A percentile compares a stretch with the other conserved stretches of the same genome.
These are phyloP conservation scores for Beris chalybata DNA, from an alignment of 2,888 invertebrate species.

Conservation along the genomic window DNA sequence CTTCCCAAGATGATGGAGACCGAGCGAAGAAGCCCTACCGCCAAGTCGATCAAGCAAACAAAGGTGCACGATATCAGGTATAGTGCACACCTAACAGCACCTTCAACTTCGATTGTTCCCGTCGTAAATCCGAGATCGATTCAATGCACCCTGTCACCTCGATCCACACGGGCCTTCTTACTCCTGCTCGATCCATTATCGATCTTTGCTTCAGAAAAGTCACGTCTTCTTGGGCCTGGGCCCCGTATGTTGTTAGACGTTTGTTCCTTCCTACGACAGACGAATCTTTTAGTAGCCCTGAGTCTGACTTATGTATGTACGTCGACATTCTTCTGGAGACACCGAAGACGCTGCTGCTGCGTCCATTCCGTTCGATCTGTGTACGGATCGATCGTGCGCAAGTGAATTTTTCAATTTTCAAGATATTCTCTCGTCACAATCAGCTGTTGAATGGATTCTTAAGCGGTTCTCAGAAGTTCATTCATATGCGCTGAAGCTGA, in stretches of 20 bases:
- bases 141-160: conserved; percentile 26
- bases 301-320: no score
- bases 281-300: no score
- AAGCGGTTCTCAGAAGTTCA: conserved; percentile 37
- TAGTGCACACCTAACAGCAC: conserved; percentile 10
- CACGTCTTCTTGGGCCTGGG: conserved; percentile 20
- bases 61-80: conserved; percentile 29
- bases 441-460: conserved; percentile 37
- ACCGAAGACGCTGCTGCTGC: no score
- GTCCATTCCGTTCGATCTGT: no score
- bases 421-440: conserved; percentile 23
- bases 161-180: conserved; percentile 2
- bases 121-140: background rate
- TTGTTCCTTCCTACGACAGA: background rate
- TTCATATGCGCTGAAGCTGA: conserved; percentile 32
- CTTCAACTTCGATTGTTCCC: conserved; percentile 23
- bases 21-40: background rate
- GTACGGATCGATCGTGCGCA: conserved; percentile 17
- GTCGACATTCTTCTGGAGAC: no score
- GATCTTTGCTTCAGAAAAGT: conserved; percentile 19
- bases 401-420: conserved; percentile 24
- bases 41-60: conserved; percentile 20
- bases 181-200: conserved; percentile 12
- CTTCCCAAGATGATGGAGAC: conserved; percentile 15
- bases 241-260: background rate